These are phyloP conservation scores for Cossypha heuglini DNA, from an alignment of 2,797 vertebrate genomes.

Conservation along the genomic window DNA sequence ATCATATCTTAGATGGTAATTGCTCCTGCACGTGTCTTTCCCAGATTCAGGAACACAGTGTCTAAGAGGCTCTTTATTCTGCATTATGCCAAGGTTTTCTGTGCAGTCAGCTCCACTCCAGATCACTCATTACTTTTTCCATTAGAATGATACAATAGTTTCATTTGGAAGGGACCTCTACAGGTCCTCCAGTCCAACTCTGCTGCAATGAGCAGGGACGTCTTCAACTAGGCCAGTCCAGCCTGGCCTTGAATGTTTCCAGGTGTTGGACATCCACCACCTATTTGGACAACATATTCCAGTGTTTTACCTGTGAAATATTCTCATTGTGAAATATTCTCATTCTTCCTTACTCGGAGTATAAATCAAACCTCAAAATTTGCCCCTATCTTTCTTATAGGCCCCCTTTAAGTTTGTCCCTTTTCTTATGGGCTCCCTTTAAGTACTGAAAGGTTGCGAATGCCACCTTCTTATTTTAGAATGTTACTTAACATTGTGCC, in stretches of 20 bases:
- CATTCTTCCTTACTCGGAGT: neutral
- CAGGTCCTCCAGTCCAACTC: neutral
- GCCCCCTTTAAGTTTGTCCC: neutral
- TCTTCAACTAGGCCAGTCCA: neutral
- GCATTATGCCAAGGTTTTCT: neutral
- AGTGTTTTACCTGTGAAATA: neutral
- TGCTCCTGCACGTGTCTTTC: neutral
- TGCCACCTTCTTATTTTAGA: neutral
- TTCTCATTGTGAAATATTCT: neutral
- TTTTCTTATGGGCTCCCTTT: neutral
- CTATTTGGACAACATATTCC: neutral
- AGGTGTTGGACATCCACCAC: neutral
- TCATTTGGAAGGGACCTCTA: neutral
- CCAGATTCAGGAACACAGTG: neutral
- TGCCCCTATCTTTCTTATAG: neutral
- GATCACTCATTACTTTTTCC: neutral
- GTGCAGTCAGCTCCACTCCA: neutral
- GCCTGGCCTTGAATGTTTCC: neutral
- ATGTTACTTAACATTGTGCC: neutral
- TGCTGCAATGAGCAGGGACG: neutral
- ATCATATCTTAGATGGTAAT: neutral
- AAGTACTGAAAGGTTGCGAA: neutral
- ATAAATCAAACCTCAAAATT: neutral
- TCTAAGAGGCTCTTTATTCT: neutral
- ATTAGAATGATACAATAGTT: neutral